phyloP scores from a whole-genome alignment of 2,888 invertebrate species.

The Oegoconia quadripuncta region DNA sequence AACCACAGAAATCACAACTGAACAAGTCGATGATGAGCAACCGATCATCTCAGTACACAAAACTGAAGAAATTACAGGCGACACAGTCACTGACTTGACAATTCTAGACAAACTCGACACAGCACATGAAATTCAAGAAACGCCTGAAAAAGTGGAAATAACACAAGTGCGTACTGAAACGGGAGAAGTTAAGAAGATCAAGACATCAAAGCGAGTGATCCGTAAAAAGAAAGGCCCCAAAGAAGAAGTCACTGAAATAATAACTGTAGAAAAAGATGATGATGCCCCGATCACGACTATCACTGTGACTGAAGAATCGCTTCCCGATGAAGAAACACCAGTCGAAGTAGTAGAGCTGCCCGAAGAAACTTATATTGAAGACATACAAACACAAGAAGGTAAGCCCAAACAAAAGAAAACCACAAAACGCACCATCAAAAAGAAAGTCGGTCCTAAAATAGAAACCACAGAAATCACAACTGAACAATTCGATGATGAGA shows the following conservation, averaged over 20 bases:
- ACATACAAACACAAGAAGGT: conserved; percentile 19
- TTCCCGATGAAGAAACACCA: conserved; percentile 27
- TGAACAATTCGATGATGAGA: conserved; percentile 22
- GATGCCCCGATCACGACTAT: conserved; percentile 27
- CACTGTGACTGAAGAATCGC: conserved; percentile 40
- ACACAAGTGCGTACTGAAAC: conserved; percentile 31
- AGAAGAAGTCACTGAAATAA: conserved; percentile 28
- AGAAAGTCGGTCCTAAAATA: conserved; percentile 33
- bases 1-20: conserved; percentile 34
- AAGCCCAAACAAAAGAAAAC: conserved; percentile 20
- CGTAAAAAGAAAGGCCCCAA: conserved; percentile 32
- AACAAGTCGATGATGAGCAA: conserved; percentile 19
- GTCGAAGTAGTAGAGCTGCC: conserved; percentile 25
- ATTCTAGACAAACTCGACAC: conserved; percentile 29
- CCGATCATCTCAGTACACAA: conserved; percentile 25
- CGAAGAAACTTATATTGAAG: conserved; percentile 22
- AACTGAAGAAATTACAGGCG: conserved; percentile 20
- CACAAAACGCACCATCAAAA: conserved; percentile 57
- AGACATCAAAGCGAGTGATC: conserved; percentile 31
- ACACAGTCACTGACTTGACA: conserved; percentile 21
- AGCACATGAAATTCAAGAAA: conserved; percentile 37
- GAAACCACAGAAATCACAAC: conserved; percentile 27
- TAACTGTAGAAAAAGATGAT: conserved; percentile 25
- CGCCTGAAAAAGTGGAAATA: conserved; percentile 20
- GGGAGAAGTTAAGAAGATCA: conserved; percentile 34